A percentile compares a stretch with the other conserved stretches of the same genome.
Evolutionary conservation across 2,113 vertebrate genomes (phyloP).

Genomic region (Plestiodon gilberti): DNA sequence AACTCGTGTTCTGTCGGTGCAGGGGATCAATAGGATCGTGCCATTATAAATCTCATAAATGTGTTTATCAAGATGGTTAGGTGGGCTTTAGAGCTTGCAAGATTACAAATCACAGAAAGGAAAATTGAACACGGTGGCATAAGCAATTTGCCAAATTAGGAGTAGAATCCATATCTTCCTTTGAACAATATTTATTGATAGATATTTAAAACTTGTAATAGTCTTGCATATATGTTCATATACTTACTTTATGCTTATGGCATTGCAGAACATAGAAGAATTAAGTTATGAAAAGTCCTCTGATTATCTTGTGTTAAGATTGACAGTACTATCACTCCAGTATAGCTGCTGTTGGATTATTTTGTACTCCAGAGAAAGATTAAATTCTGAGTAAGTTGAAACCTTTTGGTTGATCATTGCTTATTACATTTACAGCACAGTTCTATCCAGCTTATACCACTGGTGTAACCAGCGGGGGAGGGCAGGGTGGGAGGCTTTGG

Average conservation of each 20-base stretch:
- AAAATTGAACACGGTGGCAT: neutral
- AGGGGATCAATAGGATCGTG: too few species aligned
- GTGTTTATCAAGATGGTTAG: neutral
- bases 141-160: neutral
- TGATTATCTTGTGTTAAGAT: slow-evolving; percentile 81
- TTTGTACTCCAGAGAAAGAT: slow-evolving; percentile 77
- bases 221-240: slow-evolving; percentile 30
- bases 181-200: neutral
- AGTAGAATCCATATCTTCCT: neutral
- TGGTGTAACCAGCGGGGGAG: too few species aligned
- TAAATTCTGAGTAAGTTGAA: slow-evolving; percentile 77
- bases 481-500: too few species aligned
- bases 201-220: slow-evolving; percentile 27
- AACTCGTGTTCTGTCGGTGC: too few species aligned
- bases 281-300: slow-evolving; percentile 79
- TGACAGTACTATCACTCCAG: slow-evolving; percentile 89
- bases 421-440: too few species aligned
- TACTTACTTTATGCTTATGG: slow-evolving; percentile 47
- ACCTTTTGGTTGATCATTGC: neutral
- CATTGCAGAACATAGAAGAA: slow-evolving; percentile 81
- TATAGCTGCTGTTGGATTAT: slow-evolving; percentile 91
- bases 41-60: neutral
- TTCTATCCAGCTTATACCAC: too few species aligned
- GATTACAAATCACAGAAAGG: neutral
- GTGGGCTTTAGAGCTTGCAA: neutral